A percentile compares a stretch with the other conserved stretches of the same genome.
Conservation (phyloP, 1,140 invertebrate genomes). For the Asobara japonica region DNA sequence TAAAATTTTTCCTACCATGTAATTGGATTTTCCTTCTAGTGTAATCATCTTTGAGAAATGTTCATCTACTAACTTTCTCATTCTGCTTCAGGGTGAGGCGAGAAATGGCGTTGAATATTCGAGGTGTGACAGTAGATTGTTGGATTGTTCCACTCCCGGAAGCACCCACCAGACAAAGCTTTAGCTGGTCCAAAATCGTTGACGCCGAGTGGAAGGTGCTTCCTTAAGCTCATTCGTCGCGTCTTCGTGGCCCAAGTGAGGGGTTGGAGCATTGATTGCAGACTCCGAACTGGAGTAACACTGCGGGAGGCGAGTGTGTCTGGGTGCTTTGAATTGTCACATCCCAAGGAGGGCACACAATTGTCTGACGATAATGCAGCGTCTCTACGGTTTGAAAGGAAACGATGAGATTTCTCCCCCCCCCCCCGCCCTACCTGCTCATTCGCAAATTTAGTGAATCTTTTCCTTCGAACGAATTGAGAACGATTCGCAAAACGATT, state of each 20-base stretch:
- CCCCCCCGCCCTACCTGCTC: background rate
- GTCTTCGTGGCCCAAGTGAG: slow-evolving; percentile 5
- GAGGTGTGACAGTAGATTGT: background rate
- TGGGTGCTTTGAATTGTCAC: slow-evolving; percentile 13
- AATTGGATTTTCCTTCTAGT: no score
- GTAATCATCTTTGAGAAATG: background rate
- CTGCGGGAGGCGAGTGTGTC: background rate
- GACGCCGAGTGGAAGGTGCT: background rate
- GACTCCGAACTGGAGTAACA: background rate
- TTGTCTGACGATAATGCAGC: slow-evolving; percentile 8
- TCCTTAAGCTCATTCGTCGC: background rate
- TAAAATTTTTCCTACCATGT: no score
- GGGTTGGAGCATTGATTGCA: slow-evolving; percentile 5
- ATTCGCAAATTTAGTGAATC: background rate
- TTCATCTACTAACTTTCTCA: background rate
- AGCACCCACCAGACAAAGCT: slow-evolving; percentile 6
- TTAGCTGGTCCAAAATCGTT: slow-evolving; percentile 1
- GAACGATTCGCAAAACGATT: background rate
- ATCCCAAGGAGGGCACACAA: slow-evolving; percentile 10
- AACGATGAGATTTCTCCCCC: background rate
- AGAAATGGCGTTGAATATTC: background rate
- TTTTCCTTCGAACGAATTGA: background rate
- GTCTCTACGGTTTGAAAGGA: slow-evolving; percentile 6
- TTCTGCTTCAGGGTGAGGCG: background rate
- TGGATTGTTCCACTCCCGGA: background rate